Base-by-base conservation (phyloP, 1,140 invertebrate genomes). In the Drosophila suzukii region DNA sequence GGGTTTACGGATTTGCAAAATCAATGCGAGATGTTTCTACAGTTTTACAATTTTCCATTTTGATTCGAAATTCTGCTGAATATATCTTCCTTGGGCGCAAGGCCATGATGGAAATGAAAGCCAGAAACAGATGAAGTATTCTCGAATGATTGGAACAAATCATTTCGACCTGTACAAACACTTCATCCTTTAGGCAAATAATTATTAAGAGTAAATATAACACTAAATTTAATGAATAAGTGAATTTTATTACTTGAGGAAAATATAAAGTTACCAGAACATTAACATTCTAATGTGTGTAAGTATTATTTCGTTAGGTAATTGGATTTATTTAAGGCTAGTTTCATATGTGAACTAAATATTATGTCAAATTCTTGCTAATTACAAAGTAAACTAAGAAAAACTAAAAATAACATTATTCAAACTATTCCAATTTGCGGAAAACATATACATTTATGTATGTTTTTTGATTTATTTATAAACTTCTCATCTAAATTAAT, bases 1-100 rank as follows among this genome's bases (percentile, higher is more conserved):
- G 46, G 44, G 60, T 38, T 66, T 66, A 43, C 65, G 65, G 47
- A 71, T 72, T 58, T 71, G 36, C 30, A 58, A 72, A 72, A 72
- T 72, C 68, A 72, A 72, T 58, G 66, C 68, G 36, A 39, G 50
- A 41, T 72, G 36, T 43, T 50, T 71, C 54, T 24, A 13, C 41
- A 50, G 43, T 36, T 67, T 66, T 43, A 65, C 44, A 49, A 34
- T 61, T 65, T 65, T 47, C 50, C 51, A 51, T 66, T 57, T 68
- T 15, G 66, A 8, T 39, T 57, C 4, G 11, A 30, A 43, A 38
- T 51, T 17, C 13, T 34, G 5, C n/a, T 15, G 30, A 51, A 51
- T 6, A 6, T 15, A 34, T 62, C 24, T 51, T 62, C 15, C 5
- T 15, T 24, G 15, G 11, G 7, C 15, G 30, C 27, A 58, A 20